These are phyloP conservation scores for Lytechinus pictus DNA, from an alignment of 35 echinoderm and acorn worm species.

Conservation along the genomic window DNA sequence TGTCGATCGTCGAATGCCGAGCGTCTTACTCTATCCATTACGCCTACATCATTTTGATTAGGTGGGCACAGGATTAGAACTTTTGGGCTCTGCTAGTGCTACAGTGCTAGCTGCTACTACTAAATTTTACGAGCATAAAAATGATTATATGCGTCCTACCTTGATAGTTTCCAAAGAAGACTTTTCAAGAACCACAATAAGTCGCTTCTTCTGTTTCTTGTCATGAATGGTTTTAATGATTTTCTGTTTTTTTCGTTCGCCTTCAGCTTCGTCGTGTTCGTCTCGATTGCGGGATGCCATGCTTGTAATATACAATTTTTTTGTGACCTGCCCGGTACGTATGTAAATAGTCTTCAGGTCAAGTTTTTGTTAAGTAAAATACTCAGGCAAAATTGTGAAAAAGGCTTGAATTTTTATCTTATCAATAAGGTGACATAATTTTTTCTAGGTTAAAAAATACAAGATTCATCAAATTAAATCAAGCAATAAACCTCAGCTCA, in stretches of 20 bases:
- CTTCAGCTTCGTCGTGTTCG: slow-evolving; percentile 55
- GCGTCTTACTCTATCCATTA: too few relatives aligned
- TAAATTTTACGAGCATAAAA: background rate
- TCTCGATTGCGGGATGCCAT: slow-evolving; percentile 59
- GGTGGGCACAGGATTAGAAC: background rate
- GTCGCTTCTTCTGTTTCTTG: slow-evolving; percentile 66
- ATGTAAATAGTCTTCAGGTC: too few relatives aligned
- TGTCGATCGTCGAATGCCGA: too few relatives aligned
- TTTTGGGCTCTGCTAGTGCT: too few relatives aligned
- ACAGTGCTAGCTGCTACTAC: background rate
- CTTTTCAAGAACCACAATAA: slow-evolving; percentile 80
- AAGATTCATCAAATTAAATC: too few relatives aligned
- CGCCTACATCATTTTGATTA: background rate
- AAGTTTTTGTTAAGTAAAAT: too few relatives aligned
- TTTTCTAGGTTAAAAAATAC: too few relatives aligned
- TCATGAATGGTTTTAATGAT: slow-evolving; percentile 75
- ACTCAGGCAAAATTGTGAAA: too few relatives aligned
- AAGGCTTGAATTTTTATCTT: too few relatives aligned
- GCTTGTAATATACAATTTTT: background rate
- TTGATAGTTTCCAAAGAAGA: slow-evolving; percentile 83
- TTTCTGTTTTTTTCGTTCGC: slow-evolving; percentile 61
- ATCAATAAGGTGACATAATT: too few relatives aligned
- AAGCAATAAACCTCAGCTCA: too few relatives aligned
- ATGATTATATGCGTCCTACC: background rate
- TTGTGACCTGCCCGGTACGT: too few relatives aligned